A percentile compares a stretch with the other conserved stretches of the same genome.
phyloP scores from a whole-genome alignment of 2,888 invertebrate species.

The Nemurella pictetii region DNA sequence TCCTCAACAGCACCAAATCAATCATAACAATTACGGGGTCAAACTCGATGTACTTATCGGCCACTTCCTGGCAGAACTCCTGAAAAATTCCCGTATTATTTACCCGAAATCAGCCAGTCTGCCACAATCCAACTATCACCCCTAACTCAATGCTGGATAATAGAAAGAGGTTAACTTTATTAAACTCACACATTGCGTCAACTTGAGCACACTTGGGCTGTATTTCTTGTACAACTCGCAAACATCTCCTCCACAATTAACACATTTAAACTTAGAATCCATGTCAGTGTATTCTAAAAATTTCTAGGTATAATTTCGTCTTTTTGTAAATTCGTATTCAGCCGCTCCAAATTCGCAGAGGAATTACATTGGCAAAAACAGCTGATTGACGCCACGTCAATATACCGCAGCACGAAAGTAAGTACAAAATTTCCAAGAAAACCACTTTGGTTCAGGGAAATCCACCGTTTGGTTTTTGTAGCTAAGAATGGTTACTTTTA shows the following conservation, averaged over 20 bases:
- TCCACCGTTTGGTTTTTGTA: no score
- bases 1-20: slow-evolving; percentile 79
- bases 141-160: neutral
- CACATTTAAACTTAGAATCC: slow-evolving; percentile 53
- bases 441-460: no score
- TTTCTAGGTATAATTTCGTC: neutral
- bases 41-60: slow-evolving; percentile 91
- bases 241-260: slow-evolving; percentile 68
- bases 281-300: neutral
- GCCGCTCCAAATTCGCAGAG: neutral
- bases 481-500: no score
- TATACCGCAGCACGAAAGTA: no score
- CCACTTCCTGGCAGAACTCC: slow-evolving; percentile 73
- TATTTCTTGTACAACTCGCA: slow-evolving; percentile 69
- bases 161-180: neutral
- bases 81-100: slow-evolving; percentile 51
- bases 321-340: neutral
- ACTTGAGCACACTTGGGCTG: slow-evolving; percentile 70
- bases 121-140: neutral
- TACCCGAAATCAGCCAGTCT: slow-evolving; percentile 43
- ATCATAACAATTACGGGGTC: slow-evolving; percentile 86
- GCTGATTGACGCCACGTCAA: no score
- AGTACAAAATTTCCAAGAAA: no score
- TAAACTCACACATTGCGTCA: slow-evolving; percentile 72
- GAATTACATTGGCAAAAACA: no score